phyloP scores from a whole-genome alignment of 2,113 vertebrate genomes.

The Callipepla squamata region DNA sequence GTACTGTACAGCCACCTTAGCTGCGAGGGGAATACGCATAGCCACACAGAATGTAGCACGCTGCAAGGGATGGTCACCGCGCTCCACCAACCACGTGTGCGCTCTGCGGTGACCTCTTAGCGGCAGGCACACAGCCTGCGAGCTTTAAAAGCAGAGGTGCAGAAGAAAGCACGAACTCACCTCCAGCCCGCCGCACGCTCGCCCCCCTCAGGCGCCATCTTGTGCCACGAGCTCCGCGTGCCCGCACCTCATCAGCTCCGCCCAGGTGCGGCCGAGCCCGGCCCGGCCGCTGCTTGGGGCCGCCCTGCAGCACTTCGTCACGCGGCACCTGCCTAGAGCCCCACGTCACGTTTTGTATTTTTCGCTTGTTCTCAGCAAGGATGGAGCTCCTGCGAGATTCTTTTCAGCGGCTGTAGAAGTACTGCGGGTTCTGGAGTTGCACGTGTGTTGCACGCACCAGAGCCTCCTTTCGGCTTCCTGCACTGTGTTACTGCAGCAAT shows the following conservation, averaged over 20 bases:
- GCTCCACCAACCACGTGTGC: accelerated
- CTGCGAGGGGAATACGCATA: constrained; percentile 19
- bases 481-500: background rate
- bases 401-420: background rate
- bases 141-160: background rate
- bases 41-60: background rate
- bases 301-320: background rate
- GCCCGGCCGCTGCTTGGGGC: background rate
- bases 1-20: background rate
- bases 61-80: background rate
- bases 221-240: no score
- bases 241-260: background rate
- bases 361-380: background rate
- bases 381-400: background rate
- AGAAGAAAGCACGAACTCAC: no score
- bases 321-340: background rate
- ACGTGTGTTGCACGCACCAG: background rate
- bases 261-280: accelerated
- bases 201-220: background rate
- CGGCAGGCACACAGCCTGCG: background rate
- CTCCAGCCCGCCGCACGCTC: background rate
- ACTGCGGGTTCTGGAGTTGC: background rate
- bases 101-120: background rate
- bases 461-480: background rate
- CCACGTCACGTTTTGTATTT: background rate